phyloP scores from a whole-genome alignment of 1,140 invertebrate species.

The Neelides sp. region DNA sequence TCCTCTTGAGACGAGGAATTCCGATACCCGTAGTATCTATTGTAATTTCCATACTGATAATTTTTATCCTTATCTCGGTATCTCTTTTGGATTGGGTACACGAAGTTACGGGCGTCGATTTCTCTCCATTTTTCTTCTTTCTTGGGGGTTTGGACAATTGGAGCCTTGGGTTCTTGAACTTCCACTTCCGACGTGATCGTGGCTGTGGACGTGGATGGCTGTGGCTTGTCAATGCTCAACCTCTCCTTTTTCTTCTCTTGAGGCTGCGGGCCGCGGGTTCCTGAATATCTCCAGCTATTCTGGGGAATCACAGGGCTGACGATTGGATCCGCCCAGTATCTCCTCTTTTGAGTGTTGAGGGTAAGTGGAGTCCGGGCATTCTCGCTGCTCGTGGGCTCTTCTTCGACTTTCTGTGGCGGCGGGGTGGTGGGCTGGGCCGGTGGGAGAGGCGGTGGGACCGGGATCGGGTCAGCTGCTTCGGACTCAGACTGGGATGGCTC shows the following conservation, averaged over 20 bases:
- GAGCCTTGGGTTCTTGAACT: background rate
- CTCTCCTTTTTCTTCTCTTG: constrained; percentile 24
- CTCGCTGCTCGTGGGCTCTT: too few relatives aligned
- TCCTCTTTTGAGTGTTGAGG: constrained; percentile 32
- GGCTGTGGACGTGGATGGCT: constrained; percentile 40
- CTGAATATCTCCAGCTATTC: constrained; percentile 60
- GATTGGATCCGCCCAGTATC: constrained; percentile 85
- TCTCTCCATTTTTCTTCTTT: constrained; percentile 43
- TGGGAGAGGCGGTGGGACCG: constrained; percentile 4
- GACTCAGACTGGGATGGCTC: background rate
- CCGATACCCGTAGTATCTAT: constrained; percentile 89
- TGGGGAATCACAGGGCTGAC: constrained; percentile 83
- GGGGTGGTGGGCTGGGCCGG: constrained; percentile 27
- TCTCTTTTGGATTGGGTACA: too few relatives aligned
- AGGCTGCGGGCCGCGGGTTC: constrained; percentile 13
- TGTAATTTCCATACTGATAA: constrained; percentile 92
- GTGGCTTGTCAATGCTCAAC: constrained; percentile 33
- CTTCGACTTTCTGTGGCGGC: constrained; percentile 7
- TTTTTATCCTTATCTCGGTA: constrained; percentile 46
- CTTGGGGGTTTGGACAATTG: constrained; percentile 34
- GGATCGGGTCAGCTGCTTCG: background rate
- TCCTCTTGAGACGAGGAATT: constrained; percentile 69
- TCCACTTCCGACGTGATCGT: background rate
- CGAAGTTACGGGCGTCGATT: background rate
- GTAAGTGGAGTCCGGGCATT: too few relatives aligned